Conservation (phyloP, 53 echinoderm and acorn worm species). For the Pentamera pediparva region DNA sequence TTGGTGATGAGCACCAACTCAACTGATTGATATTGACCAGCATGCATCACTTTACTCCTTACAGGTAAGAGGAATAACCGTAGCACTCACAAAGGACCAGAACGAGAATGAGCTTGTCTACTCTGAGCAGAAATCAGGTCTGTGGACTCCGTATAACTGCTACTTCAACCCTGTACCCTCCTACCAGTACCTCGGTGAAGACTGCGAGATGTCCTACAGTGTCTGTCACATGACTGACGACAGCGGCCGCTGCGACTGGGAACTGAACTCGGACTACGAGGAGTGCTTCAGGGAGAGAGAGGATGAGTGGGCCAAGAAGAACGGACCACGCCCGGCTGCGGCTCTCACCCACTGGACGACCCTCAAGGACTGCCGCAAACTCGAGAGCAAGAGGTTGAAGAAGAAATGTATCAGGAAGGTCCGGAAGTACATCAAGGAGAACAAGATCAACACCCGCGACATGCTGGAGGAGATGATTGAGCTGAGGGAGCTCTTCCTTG, state of each 20-base stretch:
- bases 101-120: background rate
- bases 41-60: background rate
- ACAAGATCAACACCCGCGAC: background rate
- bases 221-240: background rate
- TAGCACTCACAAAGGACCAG: background rate
- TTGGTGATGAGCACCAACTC: no score
- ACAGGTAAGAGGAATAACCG: background rate
- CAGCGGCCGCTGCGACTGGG: background rate
- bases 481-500: slow-evolving; percentile 5
- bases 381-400: slow-evolving; percentile 2
- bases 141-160: background rate
- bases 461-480: slow-evolving; percentile 13
- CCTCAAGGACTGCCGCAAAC: slow-evolving; percentile 19
- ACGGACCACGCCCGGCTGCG: background rate
- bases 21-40: no score
- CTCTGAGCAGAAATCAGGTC: background rate
- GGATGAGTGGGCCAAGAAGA: slow-evolving; percentile 5
- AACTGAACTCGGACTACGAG: background rate
- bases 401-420: slow-evolving; percentile 22
- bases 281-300: background rate
- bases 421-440: background rate
- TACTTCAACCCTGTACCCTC: slow-evolving; percentile 12
- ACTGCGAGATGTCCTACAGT: slow-evolving; percentile 3
- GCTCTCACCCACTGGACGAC: slow-evolving; percentile 8
- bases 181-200: background rate